These are phyloP conservation scores for Cladorhizidae sp. DNA, from an alignment of 37 sponge, comb jelly and placozoan species.

Conservation along the genomic window DNA sequence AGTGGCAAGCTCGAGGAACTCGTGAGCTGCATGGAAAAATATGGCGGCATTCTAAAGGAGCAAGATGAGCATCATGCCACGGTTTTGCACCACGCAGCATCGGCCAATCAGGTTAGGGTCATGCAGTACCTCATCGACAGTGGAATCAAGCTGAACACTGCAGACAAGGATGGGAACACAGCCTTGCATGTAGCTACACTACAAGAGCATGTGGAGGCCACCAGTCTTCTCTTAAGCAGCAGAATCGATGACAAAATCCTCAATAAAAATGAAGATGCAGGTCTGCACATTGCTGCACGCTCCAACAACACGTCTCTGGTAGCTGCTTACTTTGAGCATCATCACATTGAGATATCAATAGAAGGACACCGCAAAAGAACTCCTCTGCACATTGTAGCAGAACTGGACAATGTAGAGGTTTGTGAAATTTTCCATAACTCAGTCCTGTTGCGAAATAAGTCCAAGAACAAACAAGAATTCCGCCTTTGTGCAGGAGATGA, in stretches of 20 bases:
- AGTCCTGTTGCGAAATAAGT: background rate
- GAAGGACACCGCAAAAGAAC: constrained; percentile 59
- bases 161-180: constrained; percentile 77
- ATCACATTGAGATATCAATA: constrained; percentile 27
- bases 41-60: constrained; percentile 26
- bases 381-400: constrained; percentile 72
- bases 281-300: constrained; percentile 72
- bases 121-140: constrained; percentile 71
- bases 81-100: constrained; percentile 64
- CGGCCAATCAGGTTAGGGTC: constrained; percentile 42
- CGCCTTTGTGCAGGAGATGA: constrained; percentile 75
- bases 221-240: constrained; percentile 50
- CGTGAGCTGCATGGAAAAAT: constrained; percentile 12
- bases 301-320: constrained; percentile 38
- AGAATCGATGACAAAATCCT: constrained; percentile 54
- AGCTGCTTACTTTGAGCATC: constrained; percentile 34
- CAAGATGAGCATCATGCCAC: constrained; percentile 43
- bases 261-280: constrained; percentile 46
- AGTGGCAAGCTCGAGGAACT: constrained; percentile 53
- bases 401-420: constrained; percentile 61
- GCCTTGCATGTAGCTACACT: constrained; percentile 77
- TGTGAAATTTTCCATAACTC: constrained; percentile 31
- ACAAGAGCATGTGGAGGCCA: constrained; percentile 28
- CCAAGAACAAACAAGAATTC: constrained; percentile 29
- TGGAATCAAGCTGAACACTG: constrained; percentile 55